Conservation (phyloP, 1,140 invertebrate species). For the Aphelenchoides besseyi region DNA sequence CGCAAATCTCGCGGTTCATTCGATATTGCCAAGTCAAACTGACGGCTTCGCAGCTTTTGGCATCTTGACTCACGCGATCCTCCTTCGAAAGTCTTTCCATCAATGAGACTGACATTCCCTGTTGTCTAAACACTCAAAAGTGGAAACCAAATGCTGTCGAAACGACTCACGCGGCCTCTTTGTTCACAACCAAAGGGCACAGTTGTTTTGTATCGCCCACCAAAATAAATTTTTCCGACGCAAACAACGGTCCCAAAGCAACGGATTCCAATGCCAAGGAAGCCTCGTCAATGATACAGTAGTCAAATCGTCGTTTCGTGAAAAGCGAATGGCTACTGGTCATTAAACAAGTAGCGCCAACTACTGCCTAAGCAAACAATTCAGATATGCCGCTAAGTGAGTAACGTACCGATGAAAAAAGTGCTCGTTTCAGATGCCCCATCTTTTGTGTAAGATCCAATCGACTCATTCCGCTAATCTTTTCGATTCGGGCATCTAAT, state of each 20-base stretch:
- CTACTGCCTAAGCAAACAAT: too few relatives aligned
- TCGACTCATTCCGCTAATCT: constrained; percentile 48
- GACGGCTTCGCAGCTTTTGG: constrained; percentile 65
- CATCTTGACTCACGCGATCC: too few relatives aligned
- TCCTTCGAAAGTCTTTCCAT: constrained; percentile 72
- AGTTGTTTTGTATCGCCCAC: constrained; percentile 91
- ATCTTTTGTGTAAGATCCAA: constrained; percentile 65
- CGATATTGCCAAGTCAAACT: constrained; percentile 79
- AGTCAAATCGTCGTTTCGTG: constrained; percentile 73
- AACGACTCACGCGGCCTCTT: too few relatives aligned
- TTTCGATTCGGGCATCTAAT: constrained; percentile 31
- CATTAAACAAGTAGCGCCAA: constrained; percentile 83
- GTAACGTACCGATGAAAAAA: constrained; percentile 68
- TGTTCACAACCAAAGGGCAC: constrained; percentile 78
- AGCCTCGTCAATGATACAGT: constrained; percentile 90
- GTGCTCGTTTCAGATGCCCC: constrained; percentile 68
- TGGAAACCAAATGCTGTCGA: too few relatives aligned
- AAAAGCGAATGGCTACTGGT: constrained; percentile 73
- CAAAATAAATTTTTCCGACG: constrained; percentile 77
- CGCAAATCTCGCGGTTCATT: constrained; percentile 83
- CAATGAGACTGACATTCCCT: constrained; percentile 79
- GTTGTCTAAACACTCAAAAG: too few relatives aligned
- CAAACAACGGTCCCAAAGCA: constrained; percentile 74
- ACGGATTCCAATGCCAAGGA: constrained; percentile 78
- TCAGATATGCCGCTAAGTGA: too few relatives aligned